phyloP scores from a whole-genome alignment of 2,113 vertebrate species.

The Pogona vitticeps region DNA sequence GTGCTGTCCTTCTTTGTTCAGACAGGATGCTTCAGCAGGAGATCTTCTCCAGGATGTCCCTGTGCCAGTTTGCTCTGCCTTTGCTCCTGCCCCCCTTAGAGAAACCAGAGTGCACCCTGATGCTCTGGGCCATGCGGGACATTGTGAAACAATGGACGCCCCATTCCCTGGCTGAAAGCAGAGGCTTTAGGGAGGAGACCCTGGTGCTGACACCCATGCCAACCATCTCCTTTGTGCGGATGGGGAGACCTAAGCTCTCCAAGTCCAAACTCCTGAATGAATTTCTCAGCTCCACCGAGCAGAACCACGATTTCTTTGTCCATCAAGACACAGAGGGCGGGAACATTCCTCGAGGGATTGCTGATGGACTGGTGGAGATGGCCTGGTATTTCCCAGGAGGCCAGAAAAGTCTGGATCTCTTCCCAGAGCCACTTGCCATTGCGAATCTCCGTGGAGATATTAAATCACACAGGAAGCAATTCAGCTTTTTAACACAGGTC shows the following conservation, averaged over 20 bases:
- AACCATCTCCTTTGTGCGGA: conserved; percentile 78
- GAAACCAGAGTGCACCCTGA: conserved; percentile 63
- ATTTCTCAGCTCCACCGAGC: conserved; percentile 70
- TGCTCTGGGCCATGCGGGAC: conserved; percentile 77
- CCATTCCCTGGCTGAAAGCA: conserved; percentile 22
- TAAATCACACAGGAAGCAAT: conserved; percentile 61
- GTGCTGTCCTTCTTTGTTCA: conserved; percentile 83
- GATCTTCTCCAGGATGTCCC: too few relatives aligned
- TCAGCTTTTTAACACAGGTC: conserved; percentile 73
- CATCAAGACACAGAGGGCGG: conserved; percentile 71
- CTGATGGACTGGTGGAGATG: conserved; percentile 81
- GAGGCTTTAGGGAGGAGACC: conserved; percentile 45
- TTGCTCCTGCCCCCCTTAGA: too few relatives aligned
- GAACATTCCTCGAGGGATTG: conserved; percentile 69
- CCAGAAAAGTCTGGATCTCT: conserved; percentile 50
- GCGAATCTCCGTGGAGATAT: conserved; percentile 77
- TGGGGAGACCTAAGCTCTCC: conserved; percentile 76
- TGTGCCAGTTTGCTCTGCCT: too few relatives aligned
- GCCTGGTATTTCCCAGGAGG: conserved; percentile 78
- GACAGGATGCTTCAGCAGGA: conserved; percentile 82
- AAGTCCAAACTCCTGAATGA: conserved; percentile 81
- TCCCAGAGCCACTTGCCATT: conserved; percentile 74
- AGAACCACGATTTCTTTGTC: conserved; percentile 74
- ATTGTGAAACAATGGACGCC: conserved; percentile 64
- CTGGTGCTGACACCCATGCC: conserved; percentile 75